phyloP scores from a whole-genome alignment of 2,113 vertebrate species.

The Pachyramphus minor region DNA sequence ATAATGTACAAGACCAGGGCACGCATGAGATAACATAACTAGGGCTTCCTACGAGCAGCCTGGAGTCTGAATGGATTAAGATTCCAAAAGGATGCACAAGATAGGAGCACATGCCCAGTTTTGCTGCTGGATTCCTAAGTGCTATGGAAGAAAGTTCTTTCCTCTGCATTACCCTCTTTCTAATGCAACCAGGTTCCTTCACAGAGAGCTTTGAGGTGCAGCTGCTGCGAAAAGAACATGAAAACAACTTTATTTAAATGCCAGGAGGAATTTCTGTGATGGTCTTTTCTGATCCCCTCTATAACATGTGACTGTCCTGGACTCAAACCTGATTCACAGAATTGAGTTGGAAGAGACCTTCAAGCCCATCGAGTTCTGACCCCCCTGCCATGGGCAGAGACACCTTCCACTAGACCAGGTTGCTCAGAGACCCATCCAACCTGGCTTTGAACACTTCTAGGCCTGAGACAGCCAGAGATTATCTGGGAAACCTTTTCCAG shows the following conservation, averaged over 20 bases:
- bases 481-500: accelerated
- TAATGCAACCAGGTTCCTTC: neutral
- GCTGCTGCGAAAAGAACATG: neutral
- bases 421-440: accelerated
- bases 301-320: neutral
- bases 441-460: neutral
- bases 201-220: neutral
- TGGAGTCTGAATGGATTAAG: neutral
- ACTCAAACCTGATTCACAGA: neutral
- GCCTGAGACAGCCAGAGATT: neutral
- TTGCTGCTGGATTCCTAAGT: neutral
- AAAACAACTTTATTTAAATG: neutral
- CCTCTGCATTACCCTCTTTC: neutral
- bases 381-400: neutral
- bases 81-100: accelerated
- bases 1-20: neutral
- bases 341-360: neutral
- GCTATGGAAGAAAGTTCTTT: neutral
- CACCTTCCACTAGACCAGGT: neutral
- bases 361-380: neutral
- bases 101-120: neutral
- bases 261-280: neutral
- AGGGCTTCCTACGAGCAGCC: neutral
- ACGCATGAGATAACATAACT: accelerated
- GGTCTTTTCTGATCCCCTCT: neutral